Conservation (phyloP, 2,888 invertebrate genomes). For the Scaptomyza polygonia region DNA sequence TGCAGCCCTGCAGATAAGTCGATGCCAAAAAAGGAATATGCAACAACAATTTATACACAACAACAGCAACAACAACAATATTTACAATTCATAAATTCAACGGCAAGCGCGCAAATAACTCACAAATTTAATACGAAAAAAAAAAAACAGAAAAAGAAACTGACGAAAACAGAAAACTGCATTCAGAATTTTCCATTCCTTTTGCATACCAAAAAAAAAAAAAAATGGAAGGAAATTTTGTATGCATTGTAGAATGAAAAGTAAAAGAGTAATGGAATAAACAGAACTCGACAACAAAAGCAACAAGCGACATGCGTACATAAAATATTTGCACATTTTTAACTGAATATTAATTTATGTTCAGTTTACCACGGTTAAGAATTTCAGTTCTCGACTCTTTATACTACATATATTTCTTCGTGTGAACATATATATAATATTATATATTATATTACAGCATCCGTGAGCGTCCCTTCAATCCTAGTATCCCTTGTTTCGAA, state of each 20-base stretch:
- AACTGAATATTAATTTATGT: conserved; percentile 78
- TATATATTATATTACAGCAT: too few species aligned
- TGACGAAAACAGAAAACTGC: conserved; percentile 41
- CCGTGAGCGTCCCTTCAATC: too few species aligned
- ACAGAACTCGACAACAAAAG: not conserved
- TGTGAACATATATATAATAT: not conserved
- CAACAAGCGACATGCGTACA: conserved; percentile 44
- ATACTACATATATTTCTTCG: not conserved
- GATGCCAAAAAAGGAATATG: conserved; percentile 40
- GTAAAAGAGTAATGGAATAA: conserved; percentile 23
- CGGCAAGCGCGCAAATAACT: conserved; percentile 70
- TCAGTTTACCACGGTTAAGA: conserved; percentile 39
- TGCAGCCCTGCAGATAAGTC: conserved; percentile 69
- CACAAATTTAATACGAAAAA: conserved; percentile 64
- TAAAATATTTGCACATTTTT: conserved; percentile 75
- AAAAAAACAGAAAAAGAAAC: conserved; percentile 37
- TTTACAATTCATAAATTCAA: conserved; percentile 76
- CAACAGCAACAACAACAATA: conserved; percentile 14
- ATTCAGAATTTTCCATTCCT: conserved; percentile 7
- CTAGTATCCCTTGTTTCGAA: too few species aligned
- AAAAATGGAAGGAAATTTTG: not conserved
- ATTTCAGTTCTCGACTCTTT: conserved; percentile 15
- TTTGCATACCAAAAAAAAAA: conserved; percentile 2
- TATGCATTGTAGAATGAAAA: conserved; percentile 6
- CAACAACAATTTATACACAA: conserved; percentile 35